A percentile compares a stretch with the other conserved stretches of the same genome.
Evolutionary conservation across 2,888 invertebrate species (phyloP).

Genomic region (Mythimna ferrago): DNA sequence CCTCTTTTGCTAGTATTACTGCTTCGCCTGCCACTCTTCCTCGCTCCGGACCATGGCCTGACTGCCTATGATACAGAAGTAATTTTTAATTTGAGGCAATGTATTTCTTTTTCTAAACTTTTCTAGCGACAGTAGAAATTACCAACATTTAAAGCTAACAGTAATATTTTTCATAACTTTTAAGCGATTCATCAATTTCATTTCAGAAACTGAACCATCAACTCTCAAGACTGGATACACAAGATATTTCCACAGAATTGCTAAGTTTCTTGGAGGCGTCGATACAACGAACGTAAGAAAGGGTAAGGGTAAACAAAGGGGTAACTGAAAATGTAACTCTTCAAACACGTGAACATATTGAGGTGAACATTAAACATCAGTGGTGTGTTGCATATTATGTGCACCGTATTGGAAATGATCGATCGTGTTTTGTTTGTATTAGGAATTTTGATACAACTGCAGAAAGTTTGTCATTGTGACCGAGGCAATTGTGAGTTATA

Average conservation of each 20-base stretch:
- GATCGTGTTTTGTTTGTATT: background rate
- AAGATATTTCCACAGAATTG: conserved; percentile 18
- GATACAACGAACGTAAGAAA: conserved; percentile 17
- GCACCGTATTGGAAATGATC: background rate
- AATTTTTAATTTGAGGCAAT: no score
- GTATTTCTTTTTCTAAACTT: no score
- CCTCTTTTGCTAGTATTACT: no score
- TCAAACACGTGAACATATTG: conserved; percentile 28
- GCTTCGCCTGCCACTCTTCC: no score
- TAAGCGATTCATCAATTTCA: background rate
- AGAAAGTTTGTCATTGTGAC: no score
- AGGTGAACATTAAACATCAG: conserved; percentile 1
- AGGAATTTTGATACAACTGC: no score
- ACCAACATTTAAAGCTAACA: background rate
- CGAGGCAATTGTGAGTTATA: no score
- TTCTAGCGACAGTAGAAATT: no score
- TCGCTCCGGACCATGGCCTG: no score
- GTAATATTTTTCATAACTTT: conserved; percentile 6
- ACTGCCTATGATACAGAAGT: no score
- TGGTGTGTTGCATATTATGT: background rate
- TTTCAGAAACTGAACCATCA: no score
- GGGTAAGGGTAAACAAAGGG: conserved; percentile 17
- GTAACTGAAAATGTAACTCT: conserved; percentile 19
- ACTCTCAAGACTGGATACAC: background rate
- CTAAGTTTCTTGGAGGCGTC: background rate